Conservation (phyloP, 1,140 invertebrate species). For the Conopomorpha cramerella region DNA sequence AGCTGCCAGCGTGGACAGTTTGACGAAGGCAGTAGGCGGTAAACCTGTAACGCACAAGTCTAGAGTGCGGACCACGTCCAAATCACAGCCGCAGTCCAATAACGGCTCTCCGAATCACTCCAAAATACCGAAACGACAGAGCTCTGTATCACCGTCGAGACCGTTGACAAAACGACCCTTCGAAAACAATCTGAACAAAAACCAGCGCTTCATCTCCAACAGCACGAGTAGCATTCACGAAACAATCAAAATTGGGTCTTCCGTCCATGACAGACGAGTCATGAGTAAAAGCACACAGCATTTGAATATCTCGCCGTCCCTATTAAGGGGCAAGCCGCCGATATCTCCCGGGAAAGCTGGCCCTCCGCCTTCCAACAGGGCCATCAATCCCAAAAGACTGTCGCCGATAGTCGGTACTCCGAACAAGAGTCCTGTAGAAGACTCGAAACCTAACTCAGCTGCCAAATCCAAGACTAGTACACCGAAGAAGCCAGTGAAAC, state of each 20-base stretch:
- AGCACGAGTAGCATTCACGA: conserved; percentile 57
- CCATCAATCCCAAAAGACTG: conserved; percentile 48
- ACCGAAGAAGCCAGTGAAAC: conserved; percentile 26
- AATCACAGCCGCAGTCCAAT: conserved; percentile 50
- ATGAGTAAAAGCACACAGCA: conserved; percentile 49
- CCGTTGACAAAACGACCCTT: conserved; percentile 14
- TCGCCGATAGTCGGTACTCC: conserved; percentile 56
- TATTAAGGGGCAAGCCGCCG: conserved; percentile 51
- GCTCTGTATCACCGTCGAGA: conserved; percentile 44
- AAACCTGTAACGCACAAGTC: conserved; percentile 35
- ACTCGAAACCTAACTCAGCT: conserved; percentile 24
- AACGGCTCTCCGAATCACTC: conserved; percentile 48
- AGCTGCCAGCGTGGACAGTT: conserved; percentile 24
- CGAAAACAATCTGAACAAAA: conserved; percentile 29
- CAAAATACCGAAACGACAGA: conserved; percentile 54
- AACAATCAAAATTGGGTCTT: conserved; percentile 39
- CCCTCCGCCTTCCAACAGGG: conserved; percentile 46
- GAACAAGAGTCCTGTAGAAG: conserved; percentile 45
- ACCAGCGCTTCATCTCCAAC: conserved; percentile 50
- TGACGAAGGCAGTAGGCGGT: conserved; percentile 21
- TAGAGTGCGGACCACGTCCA: conserved; percentile 30
- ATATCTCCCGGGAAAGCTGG: conserved; percentile 47
- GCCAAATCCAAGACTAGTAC: conserved; percentile 25
- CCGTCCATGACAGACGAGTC: conserved; percentile 30
- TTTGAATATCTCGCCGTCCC: conserved; percentile 27